Conservation (phyloP, 2,888 invertebrate genomes). For the Sinelater perroti region DNA sequence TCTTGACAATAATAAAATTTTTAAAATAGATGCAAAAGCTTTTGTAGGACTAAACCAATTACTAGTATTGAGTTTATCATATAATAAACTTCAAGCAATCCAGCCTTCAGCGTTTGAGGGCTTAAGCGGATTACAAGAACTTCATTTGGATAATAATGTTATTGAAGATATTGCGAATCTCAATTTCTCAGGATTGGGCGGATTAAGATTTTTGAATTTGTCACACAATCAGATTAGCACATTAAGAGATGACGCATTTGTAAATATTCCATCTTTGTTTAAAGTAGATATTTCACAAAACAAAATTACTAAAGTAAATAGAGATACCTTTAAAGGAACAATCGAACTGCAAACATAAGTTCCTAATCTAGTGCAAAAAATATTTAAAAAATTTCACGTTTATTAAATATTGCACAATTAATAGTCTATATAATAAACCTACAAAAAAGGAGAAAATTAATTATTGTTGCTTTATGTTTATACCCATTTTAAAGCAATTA, state of each 20-base stretch:
- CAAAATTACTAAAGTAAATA: too few species aligned
- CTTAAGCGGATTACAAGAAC: background rate
- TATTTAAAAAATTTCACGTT: too few species aligned
- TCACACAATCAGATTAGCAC: background rate
- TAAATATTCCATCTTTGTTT: too few species aligned
- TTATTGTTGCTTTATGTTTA: too few species aligned
- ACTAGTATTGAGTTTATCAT: slow-evolving; percentile 1
- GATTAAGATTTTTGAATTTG: slow-evolving; percentile 1
- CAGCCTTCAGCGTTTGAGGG: slow-evolving; percentile 3
- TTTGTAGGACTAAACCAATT: slow-evolving; percentile 4
- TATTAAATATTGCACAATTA: too few species aligned
- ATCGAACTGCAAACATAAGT: too few species aligned
- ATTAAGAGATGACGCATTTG: background rate
- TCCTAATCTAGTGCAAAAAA: too few species aligned
- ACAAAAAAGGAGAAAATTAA: too few species aligned
- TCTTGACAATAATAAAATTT: slow-evolving; percentile 10
- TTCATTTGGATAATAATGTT: slow-evolving; percentile 19
- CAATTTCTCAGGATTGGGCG: slow-evolving; percentile 1
- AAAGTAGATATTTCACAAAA: too few species aligned
- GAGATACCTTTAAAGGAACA: too few species aligned
- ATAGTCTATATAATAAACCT: too few species aligned
- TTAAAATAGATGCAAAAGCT: background rate
- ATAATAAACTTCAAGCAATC: slow-evolving; percentile 1
- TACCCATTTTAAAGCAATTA: too few species aligned
- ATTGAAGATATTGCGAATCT: background rate